Percentiles rank a stretch among this genome's conserved stretches.
Conservation (phyloP, 1,140 invertebrate species). For the Calliopsis andreniformis region DNA sequence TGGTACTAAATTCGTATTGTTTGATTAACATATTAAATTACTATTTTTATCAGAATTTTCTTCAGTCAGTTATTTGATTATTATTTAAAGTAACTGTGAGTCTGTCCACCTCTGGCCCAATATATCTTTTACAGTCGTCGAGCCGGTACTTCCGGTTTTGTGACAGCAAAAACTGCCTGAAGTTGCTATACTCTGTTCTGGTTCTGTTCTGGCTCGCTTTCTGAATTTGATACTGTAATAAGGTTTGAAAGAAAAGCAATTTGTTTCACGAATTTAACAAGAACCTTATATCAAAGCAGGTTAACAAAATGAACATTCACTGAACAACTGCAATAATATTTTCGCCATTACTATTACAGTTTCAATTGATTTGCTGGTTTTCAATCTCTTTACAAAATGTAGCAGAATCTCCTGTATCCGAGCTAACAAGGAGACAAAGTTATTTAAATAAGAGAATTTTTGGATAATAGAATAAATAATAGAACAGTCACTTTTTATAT, state of each 20-base stretch:
- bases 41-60: not conserved
- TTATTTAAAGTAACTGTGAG: not conserved
- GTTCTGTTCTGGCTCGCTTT: conserved; percentile 8
- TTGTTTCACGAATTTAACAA: not conserved
- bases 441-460: too few species aligned
- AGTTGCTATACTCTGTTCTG: not conserved
- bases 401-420: too few species aligned
- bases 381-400: too few species aligned
- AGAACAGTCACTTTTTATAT: too few species aligned
- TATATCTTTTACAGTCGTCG: not conserved
- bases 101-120: not conserved
- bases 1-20: too few species aligned
- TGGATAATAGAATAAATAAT: too few species aligned
- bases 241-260: not conserved
- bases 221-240: conserved; percentile 23
- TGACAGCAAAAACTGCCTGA: conserved; percentile 3
- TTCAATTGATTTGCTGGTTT: too few species aligned
- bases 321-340: not conserved
- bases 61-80: not conserved
- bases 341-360: not conserved
- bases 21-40: not conserved
- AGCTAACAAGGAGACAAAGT: too few species aligned
- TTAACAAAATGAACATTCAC: not conserved
- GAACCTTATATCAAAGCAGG: not conserved
- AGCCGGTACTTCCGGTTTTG: conserved; percentile 14